phyloP scores from a whole-genome alignment of 2,888 invertebrate species.

The Drosophila koepferae region DNA sequence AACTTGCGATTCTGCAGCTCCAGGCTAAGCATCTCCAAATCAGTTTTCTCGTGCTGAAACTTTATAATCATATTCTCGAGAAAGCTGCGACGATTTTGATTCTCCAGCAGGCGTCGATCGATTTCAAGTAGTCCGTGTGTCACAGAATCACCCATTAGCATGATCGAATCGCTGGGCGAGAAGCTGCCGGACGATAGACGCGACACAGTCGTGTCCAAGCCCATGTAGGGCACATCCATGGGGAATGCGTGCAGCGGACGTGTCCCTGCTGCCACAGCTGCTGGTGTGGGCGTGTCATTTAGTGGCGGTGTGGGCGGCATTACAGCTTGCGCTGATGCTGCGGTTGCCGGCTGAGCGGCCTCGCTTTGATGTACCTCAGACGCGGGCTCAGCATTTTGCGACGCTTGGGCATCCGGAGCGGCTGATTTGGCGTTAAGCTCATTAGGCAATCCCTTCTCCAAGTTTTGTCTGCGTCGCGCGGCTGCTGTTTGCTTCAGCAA shows the following conservation, averaged over 20 bases:
- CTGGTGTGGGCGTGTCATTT: constrained; percentile 20
- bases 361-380: constrained; percentile 42
- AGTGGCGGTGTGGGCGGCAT: constrained; percentile 49
- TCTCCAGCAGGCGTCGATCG: constrained; percentile 82
- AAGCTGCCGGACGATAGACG: constrained; percentile 31
- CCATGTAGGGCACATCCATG: constrained; percentile 38
- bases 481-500: constrained; percentile 56
- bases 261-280: constrained; percentile 3
- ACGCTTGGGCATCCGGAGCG: constrained; percentile 5
- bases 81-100: constrained; percentile 82
- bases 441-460: constrained; percentile 43
- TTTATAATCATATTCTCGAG: constrained; percentile 84
- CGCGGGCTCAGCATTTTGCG: constrained; percentile 54
- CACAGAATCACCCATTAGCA: constrained; percentile 68
- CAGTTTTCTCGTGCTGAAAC: constrained; percentile 83
- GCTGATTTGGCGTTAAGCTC: constrained; percentile 28
- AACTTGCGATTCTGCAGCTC: constrained; percentile 83
- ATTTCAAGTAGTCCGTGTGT: constrained; percentile 79
- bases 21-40: constrained; percentile 79
- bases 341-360: constrained; percentile 22
- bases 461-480: constrained; percentile 35
- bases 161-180: constrained; percentile 47
- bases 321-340: constrained; percentile 8
- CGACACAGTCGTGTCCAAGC: constrained; percentile 32
- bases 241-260: constrained; percentile 14